phyloP scores from a whole-genome alignment of 2,113 vertebrate genomes.

The Pterophyllum scalare region DNA sequence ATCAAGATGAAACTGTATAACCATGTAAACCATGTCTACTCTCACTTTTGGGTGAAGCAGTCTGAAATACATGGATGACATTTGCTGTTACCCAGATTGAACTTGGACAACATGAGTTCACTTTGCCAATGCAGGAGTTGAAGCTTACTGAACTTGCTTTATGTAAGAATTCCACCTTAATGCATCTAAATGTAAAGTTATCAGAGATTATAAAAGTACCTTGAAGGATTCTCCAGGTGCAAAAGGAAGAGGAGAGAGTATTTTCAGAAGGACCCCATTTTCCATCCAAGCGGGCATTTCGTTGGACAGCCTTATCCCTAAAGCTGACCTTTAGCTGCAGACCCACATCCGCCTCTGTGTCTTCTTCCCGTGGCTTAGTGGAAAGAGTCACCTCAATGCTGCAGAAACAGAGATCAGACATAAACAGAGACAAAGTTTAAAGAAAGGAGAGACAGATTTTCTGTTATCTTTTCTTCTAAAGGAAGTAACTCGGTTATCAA shows the following conservation, averaged over 20 bases:
- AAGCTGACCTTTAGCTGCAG: slow-evolving; percentile 87
- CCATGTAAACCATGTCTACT: not conserved
- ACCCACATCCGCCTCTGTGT: slow-evolving; percentile 83
- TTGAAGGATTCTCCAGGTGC: slow-evolving; percentile 88
- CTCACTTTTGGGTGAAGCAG: not conserved
- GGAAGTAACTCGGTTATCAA: not conserved
- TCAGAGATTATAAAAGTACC: slow-evolving; percentile 68
- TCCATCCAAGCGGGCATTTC: slow-evolving; percentile 86
- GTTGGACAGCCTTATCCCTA: slow-evolving; percentile 84
- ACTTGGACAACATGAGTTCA: not conserved
- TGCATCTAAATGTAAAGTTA: too few species aligned
- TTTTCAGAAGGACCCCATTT: slow-evolving; percentile 88
- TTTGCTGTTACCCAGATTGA: not conserved
- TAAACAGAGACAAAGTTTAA: not conserved
- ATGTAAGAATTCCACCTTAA: too few species aligned
- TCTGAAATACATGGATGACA: not conserved
- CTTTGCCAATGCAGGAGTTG: not conserved
- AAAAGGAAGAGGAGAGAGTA: slow-evolving; percentile 89
- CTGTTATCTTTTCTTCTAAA: not conserved
- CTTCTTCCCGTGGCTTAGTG: slow-evolving; percentile 78
- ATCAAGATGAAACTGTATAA: not conserved
- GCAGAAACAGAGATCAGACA: slow-evolving; percentile 6
- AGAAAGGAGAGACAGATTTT: not conserved
- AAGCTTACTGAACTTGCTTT: not conserved
- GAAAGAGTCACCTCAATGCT: slow-evolving; percentile 88